Percentiles rank a stretch among this genome's conserved stretches.
These are phyloP conservation scores for Heloderma charlesbogerti DNA, from an alignment of 2,113 vertebrate species.

Conservation along the genomic window DNA sequence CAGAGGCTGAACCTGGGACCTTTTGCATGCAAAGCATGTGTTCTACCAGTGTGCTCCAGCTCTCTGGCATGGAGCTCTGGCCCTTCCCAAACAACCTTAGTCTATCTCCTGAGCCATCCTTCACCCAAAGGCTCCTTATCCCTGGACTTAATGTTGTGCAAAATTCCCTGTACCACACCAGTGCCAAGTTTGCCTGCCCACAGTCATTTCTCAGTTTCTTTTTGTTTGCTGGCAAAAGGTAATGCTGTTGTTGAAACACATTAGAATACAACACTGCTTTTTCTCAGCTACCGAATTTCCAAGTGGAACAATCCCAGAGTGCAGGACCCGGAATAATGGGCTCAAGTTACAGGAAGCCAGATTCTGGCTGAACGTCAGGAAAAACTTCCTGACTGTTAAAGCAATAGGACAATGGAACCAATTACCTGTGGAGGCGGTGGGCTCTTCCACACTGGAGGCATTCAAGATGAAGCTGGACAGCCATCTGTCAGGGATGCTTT, in stretches of 20 bases:
- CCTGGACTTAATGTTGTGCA: neutral
- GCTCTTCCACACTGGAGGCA: no score
- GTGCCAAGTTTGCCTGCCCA: neutral
- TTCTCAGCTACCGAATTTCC: no score
- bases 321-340: no score
- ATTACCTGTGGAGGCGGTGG: no score
- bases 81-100: neutral
- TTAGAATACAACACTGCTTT: neutral
- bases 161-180: neutral
- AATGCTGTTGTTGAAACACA: neutral
- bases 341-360: no score
- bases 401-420: no score
- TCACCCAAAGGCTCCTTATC: neutral
- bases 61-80: neutral
- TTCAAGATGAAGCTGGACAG: no score
- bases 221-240: neutral
- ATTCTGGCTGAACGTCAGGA: no score
- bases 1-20: neutral
- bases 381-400: no score
- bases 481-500: no score
- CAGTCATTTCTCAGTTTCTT: neutral
- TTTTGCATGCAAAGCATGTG: neutral
- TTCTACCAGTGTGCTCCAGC: neutral
- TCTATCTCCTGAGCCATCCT: neutral
- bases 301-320: neutral